Evolutionary conservation across 2,888 invertebrate genomes (phyloP).

Genomic region (Sinhomidia bicolor): DNA sequence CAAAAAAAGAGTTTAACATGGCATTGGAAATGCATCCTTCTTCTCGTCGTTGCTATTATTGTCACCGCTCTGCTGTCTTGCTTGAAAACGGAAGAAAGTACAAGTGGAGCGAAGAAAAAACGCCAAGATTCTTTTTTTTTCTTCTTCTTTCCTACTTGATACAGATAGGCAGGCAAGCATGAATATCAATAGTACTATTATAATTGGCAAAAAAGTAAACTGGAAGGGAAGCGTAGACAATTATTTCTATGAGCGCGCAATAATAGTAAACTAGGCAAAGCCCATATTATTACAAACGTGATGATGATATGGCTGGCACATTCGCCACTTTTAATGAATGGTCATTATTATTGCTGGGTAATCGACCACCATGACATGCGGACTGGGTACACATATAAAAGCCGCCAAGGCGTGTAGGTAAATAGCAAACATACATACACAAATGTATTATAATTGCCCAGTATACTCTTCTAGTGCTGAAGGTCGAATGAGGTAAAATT

Average conservation of each 20-base stretch:
- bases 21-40: not conserved
- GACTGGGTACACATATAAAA: not conserved
- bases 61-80: not conserved
- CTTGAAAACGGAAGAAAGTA: conserved; percentile 13
- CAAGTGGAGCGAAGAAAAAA: conserved; percentile 33
- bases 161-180: not conserved
- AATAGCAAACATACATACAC: not conserved
- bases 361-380: not conserved
- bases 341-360: conserved; percentile 18
- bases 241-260: not conserved
- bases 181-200: not conserved
- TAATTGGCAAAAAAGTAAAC: not conserved
- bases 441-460: not conserved
- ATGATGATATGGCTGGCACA: not conserved
- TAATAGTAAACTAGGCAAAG: not conserved
- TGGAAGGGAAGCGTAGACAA: not conserved
- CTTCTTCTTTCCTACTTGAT: not conserved
- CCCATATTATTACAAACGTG: not conserved
- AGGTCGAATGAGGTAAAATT: conserved; percentile 73
- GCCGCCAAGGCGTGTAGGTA: no score
- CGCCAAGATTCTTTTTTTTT: not conserved
- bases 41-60: not conserved
- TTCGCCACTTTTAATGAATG: conserved; percentile 33
- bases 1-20: not conserved
- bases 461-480: conserved; percentile 31